A percentile compares a stretch with the other conserved stretches of the same genome.
These are phyloP conservation scores for Patella pellucida DNA, from an alignment of 2,888 invertebrate genomes.

Conservation along the genomic window DNA sequence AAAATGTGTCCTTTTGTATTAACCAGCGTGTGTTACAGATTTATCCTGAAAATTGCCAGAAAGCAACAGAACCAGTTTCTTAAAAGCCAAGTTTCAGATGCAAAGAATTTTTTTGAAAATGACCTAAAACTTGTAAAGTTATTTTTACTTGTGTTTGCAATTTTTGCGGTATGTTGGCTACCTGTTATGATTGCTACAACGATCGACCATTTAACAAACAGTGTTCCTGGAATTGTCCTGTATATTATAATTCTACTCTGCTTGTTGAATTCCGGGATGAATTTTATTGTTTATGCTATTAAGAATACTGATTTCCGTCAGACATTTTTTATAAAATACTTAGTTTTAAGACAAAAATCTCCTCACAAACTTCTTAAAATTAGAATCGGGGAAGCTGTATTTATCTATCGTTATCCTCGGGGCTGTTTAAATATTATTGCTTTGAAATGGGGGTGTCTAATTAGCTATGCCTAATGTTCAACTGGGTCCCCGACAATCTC, in stretches of 20 bases:
- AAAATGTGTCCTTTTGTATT: constrained; percentile 16
- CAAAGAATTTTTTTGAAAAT: neutral
- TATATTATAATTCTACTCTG: constrained; percentile 17
- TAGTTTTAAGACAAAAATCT: neutral
- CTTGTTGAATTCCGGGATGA: constrained; percentile 32
- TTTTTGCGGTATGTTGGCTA: constrained; percentile 32
- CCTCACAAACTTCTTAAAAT: too few species aligned
- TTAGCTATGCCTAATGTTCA: too few species aligned
- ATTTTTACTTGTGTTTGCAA: constrained; percentile 31
- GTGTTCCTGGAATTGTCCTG: constrained; percentile 7
- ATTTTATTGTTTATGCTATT: constrained; percentile 30
- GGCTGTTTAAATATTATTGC: too few species aligned
- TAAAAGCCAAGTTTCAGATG: too few species aligned
- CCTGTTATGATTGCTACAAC: constrained; percentile 23
- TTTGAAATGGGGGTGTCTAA: too few species aligned
- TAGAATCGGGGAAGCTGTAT: too few species aligned
- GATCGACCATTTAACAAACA: constrained; percentile 24
- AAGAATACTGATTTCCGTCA: constrained; percentile 28
- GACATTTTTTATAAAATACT: constrained; percentile 23
- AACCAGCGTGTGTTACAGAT: neutral
- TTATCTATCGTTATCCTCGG: too few species aligned
- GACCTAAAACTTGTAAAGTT: constrained; percentile 28
- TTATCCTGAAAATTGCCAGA: neutral
- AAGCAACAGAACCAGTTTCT: neutral
- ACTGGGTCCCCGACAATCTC: too few species aligned